phyloP scores from a whole-genome alignment of 2,113 vertebrate genomes.

The Odobenus rosmarus region DNA sequence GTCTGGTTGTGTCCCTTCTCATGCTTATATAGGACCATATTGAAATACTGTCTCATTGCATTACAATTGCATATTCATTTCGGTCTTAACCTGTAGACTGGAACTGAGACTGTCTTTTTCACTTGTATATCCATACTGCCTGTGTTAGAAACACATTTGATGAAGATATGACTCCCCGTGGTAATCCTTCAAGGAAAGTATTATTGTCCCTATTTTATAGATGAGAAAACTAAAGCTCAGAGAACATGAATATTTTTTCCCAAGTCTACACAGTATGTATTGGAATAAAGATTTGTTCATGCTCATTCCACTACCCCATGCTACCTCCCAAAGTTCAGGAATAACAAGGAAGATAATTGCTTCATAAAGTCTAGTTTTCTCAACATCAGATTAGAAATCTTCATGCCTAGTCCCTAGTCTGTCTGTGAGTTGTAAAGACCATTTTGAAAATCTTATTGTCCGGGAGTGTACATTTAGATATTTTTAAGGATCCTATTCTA shows the following conservation, averaged over 20 bases:
- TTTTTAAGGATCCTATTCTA: slow-evolving; percentile 19
- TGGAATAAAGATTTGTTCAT: not conserved
- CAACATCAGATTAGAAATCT: slow-evolving; percentile 3
- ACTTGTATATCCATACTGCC: not conserved
- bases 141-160: not conserved
- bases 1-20: not conserved
- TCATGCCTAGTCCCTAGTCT: not conserved
- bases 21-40: not conserved
- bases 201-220: slow-evolving; percentile 27
- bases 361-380: not conserved
- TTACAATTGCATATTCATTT: not conserved
- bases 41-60: not conserved
- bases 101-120: not conserved
- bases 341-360: not conserved
- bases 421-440: not conserved
- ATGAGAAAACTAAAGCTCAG: not conserved
- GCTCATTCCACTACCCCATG: not conserved
- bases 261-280: not conserved
- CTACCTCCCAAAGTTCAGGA: not conserved
- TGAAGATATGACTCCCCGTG: not conserved
- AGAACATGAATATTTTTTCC: not conserved
- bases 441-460: not conserved
- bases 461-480: not conserved
- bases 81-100: not conserved
- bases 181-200: not conserved